Evolutionary conservation across 2,113 vertebrate genomes (phyloP), one percentile per base, ranked within the genome.

Genomic region (Ptychochromis oligacanthus): DNA sequence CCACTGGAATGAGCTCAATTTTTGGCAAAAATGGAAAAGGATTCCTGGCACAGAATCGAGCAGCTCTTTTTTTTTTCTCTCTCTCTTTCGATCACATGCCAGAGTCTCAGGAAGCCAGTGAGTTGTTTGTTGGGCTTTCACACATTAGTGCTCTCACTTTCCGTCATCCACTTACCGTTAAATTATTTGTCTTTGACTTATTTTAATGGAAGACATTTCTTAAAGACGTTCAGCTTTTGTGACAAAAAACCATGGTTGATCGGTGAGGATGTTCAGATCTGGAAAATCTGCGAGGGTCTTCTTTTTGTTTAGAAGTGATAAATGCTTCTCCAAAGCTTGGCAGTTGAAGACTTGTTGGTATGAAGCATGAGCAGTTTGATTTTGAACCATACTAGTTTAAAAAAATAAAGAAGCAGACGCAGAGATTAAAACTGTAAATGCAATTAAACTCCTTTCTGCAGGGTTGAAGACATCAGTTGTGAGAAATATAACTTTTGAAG

Each of bases 1-100:
- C 83, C 81, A 72, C 92, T 93, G 93, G 89, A 95, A 91, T 93
- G 90, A 94, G 90, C 92, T 94, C 93, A 92, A 93, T 89, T 94
- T 95, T 94, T 95, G 93, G 91, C 89, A 91, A 95, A 95, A 95
- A 93, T 80, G 86, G 91, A 92, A 92, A 87, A 88, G 49, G 92
- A 93, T 93, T 95, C 83, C 91, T 95, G 94, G 94, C 94, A 93
- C 77, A 80, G 85, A 86, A 80, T 85, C 77, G 86, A 90, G 88
- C 89, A 72, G 83, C 85, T 92, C 84, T 83, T 87, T 90, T 79
- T 85, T 54, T 3, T 54, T 1, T 52, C 60, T 70, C 0, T 85
- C 74, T 70, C 65, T 86, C 76, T 88, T 90, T 91, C 93, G 87
- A 91, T 94, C 87, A 89, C 91, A 94, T 91, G 90, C 90, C 91